Percentiles rank a stretch among this genome's conserved stretches.
phyloP scores from a whole-genome alignment of 2,113 vertebrate genomes.

The Gambusia affinis region DNA sequence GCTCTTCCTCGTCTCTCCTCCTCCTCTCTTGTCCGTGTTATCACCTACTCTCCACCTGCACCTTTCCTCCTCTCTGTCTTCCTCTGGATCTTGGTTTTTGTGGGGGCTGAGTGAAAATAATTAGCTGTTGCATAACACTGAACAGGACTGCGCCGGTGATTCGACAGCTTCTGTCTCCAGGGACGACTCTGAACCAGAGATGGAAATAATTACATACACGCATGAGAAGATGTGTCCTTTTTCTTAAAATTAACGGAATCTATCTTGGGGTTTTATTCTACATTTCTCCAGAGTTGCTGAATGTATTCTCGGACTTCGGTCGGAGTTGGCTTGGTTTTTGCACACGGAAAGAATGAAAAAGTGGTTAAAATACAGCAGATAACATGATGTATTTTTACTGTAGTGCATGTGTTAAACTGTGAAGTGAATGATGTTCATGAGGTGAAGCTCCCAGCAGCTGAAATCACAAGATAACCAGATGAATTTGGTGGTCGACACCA shows the following conservation, averaged over 20 bases:
- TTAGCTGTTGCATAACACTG: slow-evolving; percentile 77
- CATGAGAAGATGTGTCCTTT: slow-evolving; percentile 61
- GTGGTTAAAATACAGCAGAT: slow-evolving; percentile 9
- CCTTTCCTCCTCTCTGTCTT: slow-evolving; percentile 20
- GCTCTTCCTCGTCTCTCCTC: neutral
- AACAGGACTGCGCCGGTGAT: slow-evolving; percentile 67
- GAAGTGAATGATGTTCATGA: neutral
- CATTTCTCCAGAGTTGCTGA: slow-evolving; percentile 47
- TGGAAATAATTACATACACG: slow-evolving; percentile 73
- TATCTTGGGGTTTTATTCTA: slow-evolving; percentile 59
- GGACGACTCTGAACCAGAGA: slow-evolving; percentile 51
- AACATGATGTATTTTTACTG: neutral
- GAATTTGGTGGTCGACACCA: neutral
- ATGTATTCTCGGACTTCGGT: slow-evolving; percentile 62
- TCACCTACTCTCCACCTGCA: slow-evolving; percentile 19
- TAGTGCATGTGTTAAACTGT: neutral
- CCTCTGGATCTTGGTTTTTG: slow-evolving; percentile 35
- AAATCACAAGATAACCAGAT: neutral
- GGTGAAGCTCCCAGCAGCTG: neutral
- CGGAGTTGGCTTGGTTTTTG: slow-evolving; percentile 14
- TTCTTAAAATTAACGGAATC: slow-evolving; percentile 53
- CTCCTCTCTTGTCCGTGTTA: slow-evolving; percentile 32
- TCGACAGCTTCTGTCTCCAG: slow-evolving; percentile 54
- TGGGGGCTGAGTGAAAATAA: slow-evolving; percentile 73
- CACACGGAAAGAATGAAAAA: slow-evolving; percentile 30